Conservation (phyloP, 2,797 vertebrate species). For the Centropyge bicolor region DNA sequence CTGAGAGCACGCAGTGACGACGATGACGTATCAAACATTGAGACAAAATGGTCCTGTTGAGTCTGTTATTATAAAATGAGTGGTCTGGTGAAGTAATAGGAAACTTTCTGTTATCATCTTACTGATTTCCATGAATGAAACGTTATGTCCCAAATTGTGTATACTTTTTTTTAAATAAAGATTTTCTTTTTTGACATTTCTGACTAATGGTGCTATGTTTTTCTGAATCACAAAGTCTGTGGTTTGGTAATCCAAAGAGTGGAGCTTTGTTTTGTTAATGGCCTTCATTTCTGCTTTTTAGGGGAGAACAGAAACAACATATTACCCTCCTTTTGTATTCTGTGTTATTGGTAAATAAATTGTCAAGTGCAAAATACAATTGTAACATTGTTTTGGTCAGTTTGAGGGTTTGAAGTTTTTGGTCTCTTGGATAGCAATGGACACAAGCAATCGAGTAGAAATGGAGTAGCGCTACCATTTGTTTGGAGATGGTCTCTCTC, state of each 20-base stretch:
- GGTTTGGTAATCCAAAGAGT: neutral
- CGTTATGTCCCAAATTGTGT: neutral
- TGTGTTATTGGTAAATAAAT: neutral
- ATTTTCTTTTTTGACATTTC: conserved; percentile 1
- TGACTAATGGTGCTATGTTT: neutral
- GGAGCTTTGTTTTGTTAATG: neutral
- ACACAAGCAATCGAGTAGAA: neutral
- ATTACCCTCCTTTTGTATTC: no score
- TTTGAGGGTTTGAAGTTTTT: neutral
- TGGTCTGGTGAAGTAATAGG: neutral
- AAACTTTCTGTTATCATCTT: neutral
- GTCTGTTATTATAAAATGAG: neutral
- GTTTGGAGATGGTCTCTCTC: neutral
- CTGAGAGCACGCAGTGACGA: neutral
- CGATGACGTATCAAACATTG: neutral
- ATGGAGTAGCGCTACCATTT: no score
- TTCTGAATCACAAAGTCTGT: neutral
- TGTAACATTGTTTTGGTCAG: no score
- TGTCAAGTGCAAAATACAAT: no score
- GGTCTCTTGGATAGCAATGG: neutral
- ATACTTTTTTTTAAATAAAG: conserved; percentile 52
- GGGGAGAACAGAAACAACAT: no score
- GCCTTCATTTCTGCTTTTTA: neutral
- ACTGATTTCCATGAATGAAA: conserved; percentile 20
- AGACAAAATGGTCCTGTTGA: neutral